Percentiles rank a stretch among this genome's conserved stretches.
Evolutionary conservation across 2,113 vertebrate species (phyloP).

Genomic region (Lepus timidus): DNA sequence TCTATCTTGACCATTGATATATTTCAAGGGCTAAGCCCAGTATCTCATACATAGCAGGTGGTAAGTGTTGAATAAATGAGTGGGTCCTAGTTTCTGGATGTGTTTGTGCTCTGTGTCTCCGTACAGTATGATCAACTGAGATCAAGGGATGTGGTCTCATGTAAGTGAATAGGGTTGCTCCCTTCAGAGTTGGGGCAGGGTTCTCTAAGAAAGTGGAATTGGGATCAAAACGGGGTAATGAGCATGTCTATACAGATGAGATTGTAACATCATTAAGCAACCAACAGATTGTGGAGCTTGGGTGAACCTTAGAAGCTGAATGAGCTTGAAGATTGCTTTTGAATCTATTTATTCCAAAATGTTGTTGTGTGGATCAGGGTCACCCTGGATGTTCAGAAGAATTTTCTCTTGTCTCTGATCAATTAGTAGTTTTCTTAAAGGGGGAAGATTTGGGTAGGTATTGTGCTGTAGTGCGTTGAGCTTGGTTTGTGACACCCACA

Average conservation of each 20-base stretch:
- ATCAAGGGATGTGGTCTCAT: background rate
- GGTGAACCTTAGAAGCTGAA: background rate
- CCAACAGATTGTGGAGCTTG: background rate
- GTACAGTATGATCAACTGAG: background rate
- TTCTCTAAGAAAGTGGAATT: background rate
- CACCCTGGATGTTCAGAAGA: background rate
- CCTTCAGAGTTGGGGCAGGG: background rate
- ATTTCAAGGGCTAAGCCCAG: background rate
- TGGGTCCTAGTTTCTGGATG: background rate
- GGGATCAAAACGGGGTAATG: background rate
- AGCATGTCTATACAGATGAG: background rate
- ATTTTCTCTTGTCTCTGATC: background rate
- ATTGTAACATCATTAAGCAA: background rate
- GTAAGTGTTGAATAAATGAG: background rate
- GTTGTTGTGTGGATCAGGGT: background rate
- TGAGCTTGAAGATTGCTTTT: conserved; percentile 3
- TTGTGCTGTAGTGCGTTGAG: too few relatives aligned
- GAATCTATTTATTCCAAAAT: background rate
- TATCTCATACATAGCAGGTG: background rate
- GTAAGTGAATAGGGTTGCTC: background rate
- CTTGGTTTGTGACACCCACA: too few relatives aligned
- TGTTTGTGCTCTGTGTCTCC: background rate
- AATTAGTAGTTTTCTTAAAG: background rate
- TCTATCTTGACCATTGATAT: background rate
- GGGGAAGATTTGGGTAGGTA: too few relatives aligned